phyloP scores from a whole-genome alignment of 1,140 invertebrate genomes.

The Asbolus verrucosus region DNA sequence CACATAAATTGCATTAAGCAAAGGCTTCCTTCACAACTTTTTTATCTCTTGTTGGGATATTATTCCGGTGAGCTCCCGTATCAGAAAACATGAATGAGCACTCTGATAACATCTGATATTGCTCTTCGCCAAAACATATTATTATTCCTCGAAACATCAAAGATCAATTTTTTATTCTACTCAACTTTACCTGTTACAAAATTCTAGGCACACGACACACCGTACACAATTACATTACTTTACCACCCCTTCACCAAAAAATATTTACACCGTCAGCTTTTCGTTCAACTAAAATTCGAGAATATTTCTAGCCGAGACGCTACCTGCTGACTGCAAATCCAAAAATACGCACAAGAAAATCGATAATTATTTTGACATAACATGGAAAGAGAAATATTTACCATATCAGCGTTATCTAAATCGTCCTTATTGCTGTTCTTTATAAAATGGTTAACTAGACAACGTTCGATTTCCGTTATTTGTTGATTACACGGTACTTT shows the following conservation, averaged over 20 bases:
- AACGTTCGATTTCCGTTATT: no score
- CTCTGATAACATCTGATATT: conserved; percentile 25
- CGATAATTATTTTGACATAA: no score
- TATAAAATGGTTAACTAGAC: no score
- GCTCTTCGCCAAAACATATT: conserved; percentile 17
- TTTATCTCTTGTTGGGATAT: conserved; percentile 16
- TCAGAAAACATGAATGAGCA: conserved; percentile 33
- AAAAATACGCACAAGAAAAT: not conserved
- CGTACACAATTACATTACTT: conserved; percentile 10
- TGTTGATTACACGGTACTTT: no score
- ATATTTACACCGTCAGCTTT: conserved; percentile 4
- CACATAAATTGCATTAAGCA: conserved; percentile 36
- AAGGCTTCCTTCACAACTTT: conserved; percentile 1
- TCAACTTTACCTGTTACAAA: conserved; percentile 8
- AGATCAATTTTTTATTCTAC: conserved; percentile 19
- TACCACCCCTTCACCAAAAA: not conserved
- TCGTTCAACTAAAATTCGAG: not conserved
- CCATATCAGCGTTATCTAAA: no score
- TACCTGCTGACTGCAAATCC: not conserved
- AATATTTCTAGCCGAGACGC: not conserved
- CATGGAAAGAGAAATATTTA: no score
- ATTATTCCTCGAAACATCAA: conserved; percentile 5
- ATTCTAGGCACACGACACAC: conserved; percentile 4
- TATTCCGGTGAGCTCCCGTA: conserved; percentile 1
- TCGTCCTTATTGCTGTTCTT: no score